phyloP scores from a whole-genome alignment of 1,140 invertebrate species.

The Eumeta japonica region DNA sequence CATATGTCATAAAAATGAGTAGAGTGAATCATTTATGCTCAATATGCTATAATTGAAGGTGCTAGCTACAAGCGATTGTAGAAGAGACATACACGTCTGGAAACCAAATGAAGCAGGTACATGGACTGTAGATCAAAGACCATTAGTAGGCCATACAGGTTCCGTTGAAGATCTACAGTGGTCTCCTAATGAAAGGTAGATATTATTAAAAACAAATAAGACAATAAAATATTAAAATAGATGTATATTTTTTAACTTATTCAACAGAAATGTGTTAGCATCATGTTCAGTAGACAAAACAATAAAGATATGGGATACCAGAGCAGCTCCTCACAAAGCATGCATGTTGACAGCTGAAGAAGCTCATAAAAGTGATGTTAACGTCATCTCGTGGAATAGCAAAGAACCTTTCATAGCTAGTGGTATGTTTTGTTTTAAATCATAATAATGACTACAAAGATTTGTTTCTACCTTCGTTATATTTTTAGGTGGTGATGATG shows the following conservation, averaged over 20 bases:
- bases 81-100: conserved; percentile 93
- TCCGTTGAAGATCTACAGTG: conserved; percentile 99
- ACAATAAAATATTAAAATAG: too few species aligned
- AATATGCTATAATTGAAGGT: conserved; percentile 53
- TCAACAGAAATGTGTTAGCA: conserved; percentile 77
- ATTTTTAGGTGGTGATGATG: conserved; percentile 89
- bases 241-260: conserved; percentile 6
- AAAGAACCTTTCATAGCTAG: conserved; percentile 88
- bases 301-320: conserved; percentile 87
- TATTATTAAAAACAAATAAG: conserved; percentile 2
- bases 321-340: conserved; percentile 80
- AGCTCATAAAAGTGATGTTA: conserved; percentile 91
- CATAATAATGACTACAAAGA: conserved; percentile 5
- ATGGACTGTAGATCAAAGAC: conserved; percentile 88
- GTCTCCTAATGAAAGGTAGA: conserved; percentile 88
- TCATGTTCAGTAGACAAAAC: conserved; percentile 94
- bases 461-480: conserved; percentile 6
- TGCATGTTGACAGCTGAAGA: conserved; percentile 88
- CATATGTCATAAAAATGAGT: neutral
- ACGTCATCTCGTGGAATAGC: conserved; percentile 97
- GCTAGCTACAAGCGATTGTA: conserved; percentile 87
- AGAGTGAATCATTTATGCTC: neutral
- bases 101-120: conserved; percentile 68
- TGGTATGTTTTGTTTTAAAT: conserved; percentile 49
- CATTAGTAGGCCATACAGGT: conserved; percentile 81